Conservation (phyloP, 1,140 invertebrate genomes). For the Neodiprion virginianus region DNA sequence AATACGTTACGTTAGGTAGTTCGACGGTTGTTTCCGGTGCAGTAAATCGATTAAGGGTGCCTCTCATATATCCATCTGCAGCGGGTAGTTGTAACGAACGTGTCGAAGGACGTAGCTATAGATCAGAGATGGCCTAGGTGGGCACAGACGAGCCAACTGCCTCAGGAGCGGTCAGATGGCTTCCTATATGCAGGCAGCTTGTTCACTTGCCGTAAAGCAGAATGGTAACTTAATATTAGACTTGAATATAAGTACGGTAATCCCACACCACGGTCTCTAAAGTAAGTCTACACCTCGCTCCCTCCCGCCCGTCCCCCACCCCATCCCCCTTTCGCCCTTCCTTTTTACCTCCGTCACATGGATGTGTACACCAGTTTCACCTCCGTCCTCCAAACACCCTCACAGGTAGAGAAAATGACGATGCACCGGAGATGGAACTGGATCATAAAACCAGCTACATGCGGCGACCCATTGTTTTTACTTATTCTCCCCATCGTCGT, state of each 20-base stretch:
- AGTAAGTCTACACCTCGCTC: conserved; percentile 58
- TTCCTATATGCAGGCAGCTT: conserved; percentile 64
- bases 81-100: not conserved
- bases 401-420: conserved; percentile 47
- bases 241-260: conserved; percentile 63
- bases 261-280: conserved; percentile 57
- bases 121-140: conserved; percentile 36
- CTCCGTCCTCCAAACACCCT: conserved; percentile 2
- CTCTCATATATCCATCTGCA: too few species aligned
- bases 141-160: conserved; percentile 54
- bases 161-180: conserved; percentile 57
- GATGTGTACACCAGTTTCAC: not conserved
- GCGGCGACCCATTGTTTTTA: not conserved
- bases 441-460: not conserved
- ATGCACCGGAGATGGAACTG: conserved; percentile 30
- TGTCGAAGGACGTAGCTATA: not conserved
- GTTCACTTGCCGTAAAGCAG: conserved; percentile 64
- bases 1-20: too few species aligned
- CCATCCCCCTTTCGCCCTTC: conserved; percentile 31
- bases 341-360: conserved; percentile 12
- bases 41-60: too few species aligned
- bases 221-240: conserved; percentile 64
- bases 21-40: too few species aligned
- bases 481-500: not conserved
- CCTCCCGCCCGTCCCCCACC: conserved; percentile 30